Percentiles rank a stretch among this genome's conserved stretches.
These are phyloP conservation scores for Chaetoderma sp. DNA, from an alignment of 2,888 invertebrate species.

Conservation along the genomic window DNA sequence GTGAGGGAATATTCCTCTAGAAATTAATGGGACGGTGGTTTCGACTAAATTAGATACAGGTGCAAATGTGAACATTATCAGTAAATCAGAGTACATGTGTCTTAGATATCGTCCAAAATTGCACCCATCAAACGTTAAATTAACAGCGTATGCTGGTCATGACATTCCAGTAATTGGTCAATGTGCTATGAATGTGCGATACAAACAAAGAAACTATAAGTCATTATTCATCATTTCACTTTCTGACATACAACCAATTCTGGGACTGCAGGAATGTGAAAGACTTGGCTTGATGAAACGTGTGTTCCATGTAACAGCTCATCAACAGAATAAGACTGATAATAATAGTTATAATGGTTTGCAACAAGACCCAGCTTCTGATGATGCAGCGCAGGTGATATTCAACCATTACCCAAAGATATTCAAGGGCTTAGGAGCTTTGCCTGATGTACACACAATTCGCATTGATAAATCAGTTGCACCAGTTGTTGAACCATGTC, in stretches of 20 bases:
- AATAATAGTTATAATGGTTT: too few species aligned
- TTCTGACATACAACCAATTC: background rate
- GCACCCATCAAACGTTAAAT: too few species aligned
- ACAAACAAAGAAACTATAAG: background rate
- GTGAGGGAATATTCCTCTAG: background rate
- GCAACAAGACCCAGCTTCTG: too few species aligned
- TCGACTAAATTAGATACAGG: too few species aligned
- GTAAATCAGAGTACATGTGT: background rate
- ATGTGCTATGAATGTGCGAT: background rate
- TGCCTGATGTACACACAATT: conserved; percentile 31
- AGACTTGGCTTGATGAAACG: background rate
- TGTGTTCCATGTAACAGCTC: conserved; percentile 5
- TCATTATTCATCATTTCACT: background rate
- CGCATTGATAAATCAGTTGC: conserved; percentile 22
- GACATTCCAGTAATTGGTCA: background rate
- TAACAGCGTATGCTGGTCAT: background rate
- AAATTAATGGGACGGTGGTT: too few species aligned
- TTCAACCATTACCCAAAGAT: too few species aligned
- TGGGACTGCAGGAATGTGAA: background rate
- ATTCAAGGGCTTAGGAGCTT: conserved; percentile 35
- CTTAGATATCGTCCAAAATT: background rate
- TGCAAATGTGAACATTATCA: too few species aligned
- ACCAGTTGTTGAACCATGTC: conserved; percentile 36
- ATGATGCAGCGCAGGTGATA: too few species aligned
- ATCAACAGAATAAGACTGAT: background rate